Conservation (phyloP, 2,113 vertebrate species). For the Gambusia affinis region DNA sequence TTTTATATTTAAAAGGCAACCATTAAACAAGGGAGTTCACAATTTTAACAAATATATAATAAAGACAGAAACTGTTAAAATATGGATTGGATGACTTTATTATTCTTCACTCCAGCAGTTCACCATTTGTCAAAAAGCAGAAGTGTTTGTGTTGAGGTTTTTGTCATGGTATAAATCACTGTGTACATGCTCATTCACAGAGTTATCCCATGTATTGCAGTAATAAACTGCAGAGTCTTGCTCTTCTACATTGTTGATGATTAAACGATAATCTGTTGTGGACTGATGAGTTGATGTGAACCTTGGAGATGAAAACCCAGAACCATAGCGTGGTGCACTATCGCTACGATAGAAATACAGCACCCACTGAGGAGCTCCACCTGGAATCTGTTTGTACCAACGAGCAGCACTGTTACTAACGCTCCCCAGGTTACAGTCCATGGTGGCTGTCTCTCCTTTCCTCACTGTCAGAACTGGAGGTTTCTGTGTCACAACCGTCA, state of each 20-base stretch:
- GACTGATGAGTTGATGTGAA: conserved; percentile 3
- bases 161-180: conserved; percentile 47
- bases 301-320: not conserved
- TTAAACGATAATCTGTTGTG: conserved; percentile 1
- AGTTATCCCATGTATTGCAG: conserved; percentile 18
- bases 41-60: too few relatives aligned
- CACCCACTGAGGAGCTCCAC: not conserved
- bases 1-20: too few relatives aligned
- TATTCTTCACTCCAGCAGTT: too few relatives aligned
- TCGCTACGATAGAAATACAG: not conserved
- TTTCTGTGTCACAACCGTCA: conserved; percentile 47
- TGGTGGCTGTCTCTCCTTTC: conserved; percentile 46
- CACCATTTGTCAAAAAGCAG: not conserved
- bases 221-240: conserved; percentile 70
- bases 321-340: not conserved
- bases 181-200: not conserved
- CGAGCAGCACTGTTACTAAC: not conserved
- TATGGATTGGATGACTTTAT: too few relatives aligned
- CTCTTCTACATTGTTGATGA: not conserved
- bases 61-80: too few relatives aligned
- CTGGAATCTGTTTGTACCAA: conserved; percentile 4
- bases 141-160: not conserved
- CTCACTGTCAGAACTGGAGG: conserved; percentile 39
- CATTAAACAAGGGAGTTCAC: too few relatives aligned
- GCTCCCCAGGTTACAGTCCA: conserved; percentile 55